A percentile compares a stretch with the other conserved stretches of the same genome.
Conservation (phyloP, 2,113 vertebrate species). For the Sphyrna mokarran region DNA sequence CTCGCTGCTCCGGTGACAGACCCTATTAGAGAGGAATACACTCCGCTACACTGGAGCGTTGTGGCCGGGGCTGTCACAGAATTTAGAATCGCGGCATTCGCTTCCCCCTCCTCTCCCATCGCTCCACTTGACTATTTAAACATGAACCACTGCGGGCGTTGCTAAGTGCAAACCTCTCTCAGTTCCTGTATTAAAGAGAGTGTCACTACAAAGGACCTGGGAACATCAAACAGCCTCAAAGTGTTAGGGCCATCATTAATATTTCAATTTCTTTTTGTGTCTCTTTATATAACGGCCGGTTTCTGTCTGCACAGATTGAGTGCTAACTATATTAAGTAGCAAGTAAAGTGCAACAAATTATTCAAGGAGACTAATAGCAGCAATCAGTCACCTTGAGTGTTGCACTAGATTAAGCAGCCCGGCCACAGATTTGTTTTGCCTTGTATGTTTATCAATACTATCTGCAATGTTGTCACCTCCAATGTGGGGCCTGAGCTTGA, state of each 20-base stretch:
- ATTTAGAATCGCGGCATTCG: not conserved
- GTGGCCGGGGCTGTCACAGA: not conserved
- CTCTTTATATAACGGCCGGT: no score
- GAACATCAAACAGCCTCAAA: not conserved
- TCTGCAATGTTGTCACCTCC: not conserved
- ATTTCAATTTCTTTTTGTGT: slow-evolving; percentile 16
- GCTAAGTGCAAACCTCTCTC: not conserved
- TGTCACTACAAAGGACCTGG: not conserved
- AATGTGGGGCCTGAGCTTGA: not conserved
- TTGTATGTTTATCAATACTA: not conserved
- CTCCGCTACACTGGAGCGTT: not conserved
- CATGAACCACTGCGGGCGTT: not conserved
- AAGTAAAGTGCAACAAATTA: not conserved
- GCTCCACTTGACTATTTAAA: not conserved
- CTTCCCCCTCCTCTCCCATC: not conserved
- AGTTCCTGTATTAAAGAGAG: not conserved
- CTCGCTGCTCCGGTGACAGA: not conserved
- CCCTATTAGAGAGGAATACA: not conserved
- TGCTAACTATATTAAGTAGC: not conserved
- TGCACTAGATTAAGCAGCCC: not conserved
- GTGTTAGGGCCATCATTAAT: not conserved
- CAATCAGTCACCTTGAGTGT: not conserved
- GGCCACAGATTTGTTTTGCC: not conserved
- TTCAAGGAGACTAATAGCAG: not conserved
- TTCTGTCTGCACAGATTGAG: not conserved